phyloP scores from a whole-genome alignment of 1,140 invertebrate species.

The Semibalanus balanoides region DNA sequence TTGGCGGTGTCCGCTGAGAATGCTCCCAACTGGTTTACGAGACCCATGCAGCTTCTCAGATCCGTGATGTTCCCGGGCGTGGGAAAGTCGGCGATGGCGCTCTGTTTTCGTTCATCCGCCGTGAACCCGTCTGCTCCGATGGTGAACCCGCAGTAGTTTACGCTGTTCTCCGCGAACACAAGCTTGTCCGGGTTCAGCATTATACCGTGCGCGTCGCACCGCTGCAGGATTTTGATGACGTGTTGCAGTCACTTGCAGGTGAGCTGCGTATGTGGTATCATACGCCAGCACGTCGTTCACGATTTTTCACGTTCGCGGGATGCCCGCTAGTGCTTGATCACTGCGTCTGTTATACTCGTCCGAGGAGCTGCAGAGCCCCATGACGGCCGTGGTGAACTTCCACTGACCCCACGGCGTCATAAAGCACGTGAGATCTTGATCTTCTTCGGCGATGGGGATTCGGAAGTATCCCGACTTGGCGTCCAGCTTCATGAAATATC shows the following conservation, averaged over 20 bases:
- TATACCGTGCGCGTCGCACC: conserved; percentile 4
- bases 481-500: conserved; percentile 23
- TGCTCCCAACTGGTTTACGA: conserved; percentile 6
- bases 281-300: conserved; percentile 19
- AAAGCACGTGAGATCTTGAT: conserved; percentile 6
- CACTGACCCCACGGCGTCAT: conserved; percentile 5
- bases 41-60: conserved; percentile 7
- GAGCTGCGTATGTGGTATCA: conserved; percentile 10
- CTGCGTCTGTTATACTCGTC: conserved; percentile 20
- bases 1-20: not conserved
- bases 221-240: conserved; percentile 11
- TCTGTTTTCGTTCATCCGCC: conserved; percentile 1
- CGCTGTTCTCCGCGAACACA: not conserved
- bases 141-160: conserved; percentile 6
- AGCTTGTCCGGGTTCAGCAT: conserved; percentile 7
- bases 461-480: conserved; percentile 25
- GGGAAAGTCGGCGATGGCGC: conserved; percentile 5
- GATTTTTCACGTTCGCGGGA: conserved; percentile 16
- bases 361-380: conserved; percentile 14
- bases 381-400: conserved; percentile 17
- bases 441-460: conserved; percentile 21
- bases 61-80: conserved; percentile 6
- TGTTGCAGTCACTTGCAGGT: no score
- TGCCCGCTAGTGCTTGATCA: conserved; percentile 15
- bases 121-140: not conserved